Base-by-base conservation (phyloP, 2,888 invertebrate genomes). In the Stegophylla sp. region DNA sequence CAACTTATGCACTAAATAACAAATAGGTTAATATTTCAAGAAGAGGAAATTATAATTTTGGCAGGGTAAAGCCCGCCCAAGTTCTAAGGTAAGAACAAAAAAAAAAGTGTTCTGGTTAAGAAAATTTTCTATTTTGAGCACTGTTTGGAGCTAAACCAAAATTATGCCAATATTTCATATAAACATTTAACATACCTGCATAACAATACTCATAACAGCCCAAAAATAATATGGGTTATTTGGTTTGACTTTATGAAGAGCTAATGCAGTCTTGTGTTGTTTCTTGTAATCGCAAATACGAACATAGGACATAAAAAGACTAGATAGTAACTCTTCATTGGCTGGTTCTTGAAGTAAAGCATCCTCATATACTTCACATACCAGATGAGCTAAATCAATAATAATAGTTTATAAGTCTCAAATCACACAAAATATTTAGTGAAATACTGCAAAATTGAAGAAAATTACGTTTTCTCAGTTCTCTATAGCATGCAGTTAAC, bases 201-300 rank as follows among this genome's bases (percentile, higher is more conserved):
- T 91, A 28, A 98, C 92, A 84, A 96, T 91, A 86, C 97, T 97
- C 94, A 98, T 97, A 13, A 98, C 93, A 26, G 95, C 94, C 99
- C 98, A 99, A 87, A 96, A 97, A 86, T 97, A 97, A 86, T 98
- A 98, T 0, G 97, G 97, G 86, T 95, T 96, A 87, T 97, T 97
- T 3, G 95, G 93, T 85, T 93, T 93, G 81, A 94, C 88, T 88
- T 96, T 97, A 88, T 95, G 98, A 51, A 99, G 88, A 15, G 92
- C 90, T 89, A 97, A 90, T 0, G 98, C 98, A 0, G 93, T 91
- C 83, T 93, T 91, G 85, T 97, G 96, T 86, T 98, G 98, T 12
- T 94, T 91, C 85, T 94, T 93, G 86, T 93, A 96, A 87, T 98
- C 94, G 1, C 92, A 92, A 2, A 96, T 89, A 45, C 98, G 90